Percentiles rank a stretch among this genome's conserved stretches.
Evolutionary conservation across 2,797 vertebrate species (phyloP).

Genomic region (Toxotes lorentzi): DNA sequence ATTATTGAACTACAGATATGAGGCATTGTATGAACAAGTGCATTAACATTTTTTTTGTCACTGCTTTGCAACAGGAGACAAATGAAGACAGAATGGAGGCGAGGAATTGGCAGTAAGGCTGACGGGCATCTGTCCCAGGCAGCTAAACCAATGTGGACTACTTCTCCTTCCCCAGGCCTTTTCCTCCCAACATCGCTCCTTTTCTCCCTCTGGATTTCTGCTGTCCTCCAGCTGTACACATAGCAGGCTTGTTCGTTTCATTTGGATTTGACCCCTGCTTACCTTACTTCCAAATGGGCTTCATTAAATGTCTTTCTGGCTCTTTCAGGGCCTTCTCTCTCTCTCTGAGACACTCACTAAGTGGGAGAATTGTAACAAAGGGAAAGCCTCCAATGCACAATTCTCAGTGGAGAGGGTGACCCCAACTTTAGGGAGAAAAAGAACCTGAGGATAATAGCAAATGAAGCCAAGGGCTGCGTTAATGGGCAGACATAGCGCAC

Average conservation of each 20-base stretch:
- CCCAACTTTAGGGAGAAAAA: slow-evolving; percentile 85
- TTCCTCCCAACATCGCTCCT: slow-evolving; percentile 58
- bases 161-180: slow-evolving; percentile 61
- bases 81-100: slow-evolving; percentile 63
- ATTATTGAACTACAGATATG: slow-evolving; percentile 61
- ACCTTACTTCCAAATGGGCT: slow-evolving; percentile 86
- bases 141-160: slow-evolving; percentile 67
- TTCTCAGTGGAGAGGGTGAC: slow-evolving; percentile 87
- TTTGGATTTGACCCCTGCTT: slow-evolving; percentile 86
- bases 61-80: slow-evolving; percentile 57
- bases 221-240: slow-evolving; percentile 77
- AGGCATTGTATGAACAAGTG: slow-evolving; percentile 44
- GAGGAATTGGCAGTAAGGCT: slow-evolving; percentile 51
- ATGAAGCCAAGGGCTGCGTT: slow-evolving; percentile 92
- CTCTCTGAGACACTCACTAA: slow-evolving; percentile 76
- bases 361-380: slow-evolving; percentile 86
- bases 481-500: slow-evolving; percentile 89
- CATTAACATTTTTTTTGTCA: slow-evolving; percentile 55
- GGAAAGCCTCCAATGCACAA: slow-evolving; percentile 83
- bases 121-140: slow-evolving; percentile 71
- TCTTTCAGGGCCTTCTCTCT: slow-evolving; percentile 71
- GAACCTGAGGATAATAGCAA: slow-evolving; percentile 92
- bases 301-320: slow-evolving; percentile 87
- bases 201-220: slow-evolving; percentile 76
- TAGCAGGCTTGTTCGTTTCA: slow-evolving; percentile 79